These are phyloP conservation scores for Calycopis cecrops DNA, from an alignment of 1,140 invertebrate genomes.

Conservation along the genomic window DNA sequence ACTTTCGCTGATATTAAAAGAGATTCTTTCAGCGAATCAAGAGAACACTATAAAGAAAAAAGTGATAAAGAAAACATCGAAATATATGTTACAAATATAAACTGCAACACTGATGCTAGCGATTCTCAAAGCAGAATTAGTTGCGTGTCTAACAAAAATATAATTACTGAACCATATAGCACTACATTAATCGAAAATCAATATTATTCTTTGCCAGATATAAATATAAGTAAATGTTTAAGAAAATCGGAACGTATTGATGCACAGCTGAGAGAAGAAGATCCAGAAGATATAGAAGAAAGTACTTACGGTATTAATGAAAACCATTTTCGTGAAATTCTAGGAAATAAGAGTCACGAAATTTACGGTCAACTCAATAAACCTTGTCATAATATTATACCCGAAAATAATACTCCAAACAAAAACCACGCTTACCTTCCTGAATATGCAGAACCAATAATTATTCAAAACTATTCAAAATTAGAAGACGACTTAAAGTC, in stretches of 20 bases:
- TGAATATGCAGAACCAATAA: slow-evolving; percentile 42
- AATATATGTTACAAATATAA: slow-evolving; percentile 53
- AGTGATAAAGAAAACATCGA: slow-evolving; percentile 40
- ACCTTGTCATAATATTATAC: slow-evolving; percentile 18
- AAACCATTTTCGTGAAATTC: slow-evolving; percentile 57
- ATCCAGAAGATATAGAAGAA: slow-evolving; percentile 63
- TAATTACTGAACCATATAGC: slow-evolving; percentile 72
- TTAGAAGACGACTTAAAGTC: slow-evolving; percentile 68
- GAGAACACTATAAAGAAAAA: slow-evolving; percentile 38
- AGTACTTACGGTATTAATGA: slow-evolving; percentile 64
- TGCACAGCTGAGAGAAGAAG: slow-evolving; percentile 76
- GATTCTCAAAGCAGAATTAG: slow-evolving; percentile 32
- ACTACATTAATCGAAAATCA: slow-evolving; percentile 78
- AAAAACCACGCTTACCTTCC: slow-evolving; percentile 25
- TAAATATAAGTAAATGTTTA: slow-evolving; percentile 79
- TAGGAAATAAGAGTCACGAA: slow-evolving; percentile 45
- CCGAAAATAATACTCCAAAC: neutral
- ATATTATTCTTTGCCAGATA: slow-evolving; percentile 81
- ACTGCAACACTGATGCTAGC: slow-evolving; percentile 44
- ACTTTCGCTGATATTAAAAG: slow-evolving; percentile 60
- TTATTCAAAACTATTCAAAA: slow-evolving; percentile 53
- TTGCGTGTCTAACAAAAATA: slow-evolving; percentile 63
- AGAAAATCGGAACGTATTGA: slow-evolving; percentile 81
- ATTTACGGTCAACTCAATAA: slow-evolving; percentile 65
- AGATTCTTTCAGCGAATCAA: slow-evolving; percentile 50